phyloP scores from a whole-genome alignment of 2,888 invertebrate genomes.

The Amphiduros pacificus region DNA sequence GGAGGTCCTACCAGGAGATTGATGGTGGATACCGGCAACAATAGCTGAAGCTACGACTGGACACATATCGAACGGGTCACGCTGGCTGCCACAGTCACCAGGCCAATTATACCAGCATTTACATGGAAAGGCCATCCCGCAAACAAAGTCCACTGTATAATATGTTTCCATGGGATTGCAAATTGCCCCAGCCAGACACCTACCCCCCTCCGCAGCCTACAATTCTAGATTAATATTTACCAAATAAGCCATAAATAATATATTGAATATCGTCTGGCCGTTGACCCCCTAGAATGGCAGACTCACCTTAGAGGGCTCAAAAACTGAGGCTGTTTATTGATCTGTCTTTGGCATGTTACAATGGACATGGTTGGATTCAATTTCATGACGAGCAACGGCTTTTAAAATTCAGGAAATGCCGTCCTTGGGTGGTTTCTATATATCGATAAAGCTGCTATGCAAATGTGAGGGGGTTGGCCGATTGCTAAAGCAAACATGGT shows the following conservation, averaged over 20 bases:
- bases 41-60: too few species aligned
- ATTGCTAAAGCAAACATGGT: neutral
- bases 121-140: too few species aligned
- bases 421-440: too few species aligned
- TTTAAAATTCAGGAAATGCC: slow-evolving; percentile 3
- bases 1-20: too few species aligned
- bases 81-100: too few species aligned
- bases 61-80: too few species aligned
- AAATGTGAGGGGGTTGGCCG: slow-evolving; percentile 1
- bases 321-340: slow-evolving; percentile 5
- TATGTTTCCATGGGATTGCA: too few species aligned
- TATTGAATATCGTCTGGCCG: slow-evolving; percentile 12
- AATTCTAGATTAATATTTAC: slow-evolving; percentile 15
- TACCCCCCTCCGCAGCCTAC: too few species aligned
- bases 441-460: neutral
- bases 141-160: too few species aligned
- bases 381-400: slow-evolving; percentile 9
- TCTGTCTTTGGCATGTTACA: slow-evolving; percentile 10
- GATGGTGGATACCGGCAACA: too few species aligned
- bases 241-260: slow-evolving; percentile 13
- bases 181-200: too few species aligned
- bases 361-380: slow-evolving; percentile 13
- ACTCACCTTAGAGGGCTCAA: neutral
- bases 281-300: neutral
- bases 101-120: too few species aligned